Evolutionary conservation across 2,113 vertebrate genomes (phyloP).

Genomic region (Vimba vimba): DNA sequence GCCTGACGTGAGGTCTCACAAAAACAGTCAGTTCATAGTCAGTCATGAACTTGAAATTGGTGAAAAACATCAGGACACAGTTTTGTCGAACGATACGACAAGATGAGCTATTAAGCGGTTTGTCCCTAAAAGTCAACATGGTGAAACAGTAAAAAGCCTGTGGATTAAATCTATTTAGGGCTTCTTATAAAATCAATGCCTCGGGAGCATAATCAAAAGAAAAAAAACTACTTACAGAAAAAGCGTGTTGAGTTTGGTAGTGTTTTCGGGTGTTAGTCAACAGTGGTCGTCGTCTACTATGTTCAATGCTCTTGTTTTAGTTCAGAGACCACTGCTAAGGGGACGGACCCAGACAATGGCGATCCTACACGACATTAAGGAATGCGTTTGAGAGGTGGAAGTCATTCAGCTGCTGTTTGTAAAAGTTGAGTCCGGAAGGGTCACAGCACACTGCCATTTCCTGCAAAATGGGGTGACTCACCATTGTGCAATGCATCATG

Average conservation of each 20-base stretch:
- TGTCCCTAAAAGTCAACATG: slow-evolving; percentile 16
- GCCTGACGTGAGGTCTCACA: slow-evolving; percentile 2
- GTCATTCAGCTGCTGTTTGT: slow-evolving; percentile 45
- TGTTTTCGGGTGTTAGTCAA: slow-evolving; percentile 40
- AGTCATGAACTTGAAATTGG: slow-evolving; percentile 51
- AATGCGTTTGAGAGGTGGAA: slow-evolving; percentile 44
- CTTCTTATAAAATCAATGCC: slow-evolving; percentile 22
- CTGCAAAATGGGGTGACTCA: slow-evolving; percentile 42
- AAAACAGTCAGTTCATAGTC: slow-evolving; percentile 52
- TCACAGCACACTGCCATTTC: slow-evolving; percentile 51
- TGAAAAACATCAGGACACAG: slow-evolving; percentile 17
- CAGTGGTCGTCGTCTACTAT: slow-evolving; percentile 6
- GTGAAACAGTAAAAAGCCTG: slow-evolving; percentile 44
- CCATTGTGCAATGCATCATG: slow-evolving; percentile 59
- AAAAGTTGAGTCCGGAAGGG: slow-evolving; percentile 35
- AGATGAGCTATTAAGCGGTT: background rate
- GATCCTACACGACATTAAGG: slow-evolving; percentile 8
- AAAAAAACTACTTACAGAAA: slow-evolving; percentile 3
- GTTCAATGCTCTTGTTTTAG: slow-evolving; percentile 16
- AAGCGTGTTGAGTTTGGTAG: slow-evolving; percentile 27
- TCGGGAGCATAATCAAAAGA: slow-evolving; percentile 5
- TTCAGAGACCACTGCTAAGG: slow-evolving; percentile 34
- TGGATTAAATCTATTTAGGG: slow-evolving; percentile 19
- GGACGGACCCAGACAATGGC: background rate
- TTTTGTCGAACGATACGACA: too few relatives aligned